Evolutionary conservation across 2,797 vertebrate genomes (phyloP).

Genomic region (Harpagifer antarcticus): DNA sequence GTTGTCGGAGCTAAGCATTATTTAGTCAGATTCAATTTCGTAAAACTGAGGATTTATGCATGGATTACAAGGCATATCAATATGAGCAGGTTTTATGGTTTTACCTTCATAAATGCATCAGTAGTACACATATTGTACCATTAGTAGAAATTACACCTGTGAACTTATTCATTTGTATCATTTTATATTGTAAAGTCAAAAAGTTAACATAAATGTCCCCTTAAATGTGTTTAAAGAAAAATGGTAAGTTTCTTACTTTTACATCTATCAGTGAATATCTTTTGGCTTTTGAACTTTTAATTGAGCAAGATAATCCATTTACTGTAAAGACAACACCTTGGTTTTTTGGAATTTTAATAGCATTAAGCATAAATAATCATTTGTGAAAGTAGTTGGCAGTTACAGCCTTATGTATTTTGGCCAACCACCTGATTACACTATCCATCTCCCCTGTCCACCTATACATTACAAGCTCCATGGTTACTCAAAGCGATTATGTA

Average conservation of each 20-base stretch:
- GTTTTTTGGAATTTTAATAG: not conserved
- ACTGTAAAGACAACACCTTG: not conserved
- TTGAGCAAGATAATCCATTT: not conserved
- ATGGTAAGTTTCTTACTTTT: not conserved
- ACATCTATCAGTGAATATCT: not conserved
- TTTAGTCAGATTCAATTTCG: constrained; percentile 47
- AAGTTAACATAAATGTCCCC: not conserved
- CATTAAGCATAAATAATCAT: not conserved
- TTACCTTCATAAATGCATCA: constrained; percentile 4
- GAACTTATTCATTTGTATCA: not conserved
- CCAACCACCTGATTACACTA: not conserved
- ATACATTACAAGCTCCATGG: constrained; percentile 74
- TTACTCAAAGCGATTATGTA: constrained; percentile 73
- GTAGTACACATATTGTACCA: not conserved
- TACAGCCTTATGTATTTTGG: not conserved
- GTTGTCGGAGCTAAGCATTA: constrained; percentile 34
- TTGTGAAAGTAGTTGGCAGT: not conserved
- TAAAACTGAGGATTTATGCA: constrained; percentile 19
- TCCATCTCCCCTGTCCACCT: constrained; percentile 43
- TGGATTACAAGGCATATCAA: constrained; percentile 14
- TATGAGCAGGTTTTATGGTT: not conserved
- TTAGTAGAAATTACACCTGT: not conserved
- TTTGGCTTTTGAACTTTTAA: not conserved
- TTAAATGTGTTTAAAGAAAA: not conserved
- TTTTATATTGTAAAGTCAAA: not conserved